Evolutionary conservation across 2,888 invertebrate species (phyloP), one percentile per base, ranked within the genome.

Genomic region (Miltochrista miniata): DNA sequence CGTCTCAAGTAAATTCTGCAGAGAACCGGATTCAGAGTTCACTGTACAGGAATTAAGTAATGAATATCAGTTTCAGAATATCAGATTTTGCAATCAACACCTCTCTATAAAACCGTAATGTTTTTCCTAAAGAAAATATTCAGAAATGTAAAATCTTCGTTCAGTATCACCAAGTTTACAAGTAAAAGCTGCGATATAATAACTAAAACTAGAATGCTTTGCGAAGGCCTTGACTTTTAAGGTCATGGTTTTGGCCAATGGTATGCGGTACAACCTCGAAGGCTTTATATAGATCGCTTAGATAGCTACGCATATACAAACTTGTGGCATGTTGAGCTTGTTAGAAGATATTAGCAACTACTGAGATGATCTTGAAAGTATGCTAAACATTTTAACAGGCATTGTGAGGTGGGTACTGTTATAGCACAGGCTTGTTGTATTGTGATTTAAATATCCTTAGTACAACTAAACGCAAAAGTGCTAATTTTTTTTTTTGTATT

Each of bases 211-310:
- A 55, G 68, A 64, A 59, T 64, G 53, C 54, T 33, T 46, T 29
- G 15, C 30, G 48, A 54, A 44, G 42, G 49, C 72, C 74, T 71
- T 71, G 71, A 61, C 56, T 57, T 34, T 2, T 70, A 71, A 77
- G 76, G 73, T 75, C 75, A 72, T 59, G 64, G 68, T 38, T 67
- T 70, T 61, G 55, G 68, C 65, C 63, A 64, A 59, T 55, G 59
- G 68, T 64, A 53, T 42, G 45, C 46, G 33, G 43, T 13, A 42
- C 29, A 30, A 52, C 52, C 51, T 48, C 33, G 40, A 29, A n/a
- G 37, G 52, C 52, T 48, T 45, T 41, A 5, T 38, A 42, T 12
- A 13, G n/a, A 18, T 24, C 14, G 11, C 11, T 29, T 31, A 15
- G 41, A 39, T 15, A 31, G 37, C 33, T 37, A 36, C n/a, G 41